Conservation (phyloP, 1,140 invertebrate genomes). For the Calliopsis andreniformis region DNA sequence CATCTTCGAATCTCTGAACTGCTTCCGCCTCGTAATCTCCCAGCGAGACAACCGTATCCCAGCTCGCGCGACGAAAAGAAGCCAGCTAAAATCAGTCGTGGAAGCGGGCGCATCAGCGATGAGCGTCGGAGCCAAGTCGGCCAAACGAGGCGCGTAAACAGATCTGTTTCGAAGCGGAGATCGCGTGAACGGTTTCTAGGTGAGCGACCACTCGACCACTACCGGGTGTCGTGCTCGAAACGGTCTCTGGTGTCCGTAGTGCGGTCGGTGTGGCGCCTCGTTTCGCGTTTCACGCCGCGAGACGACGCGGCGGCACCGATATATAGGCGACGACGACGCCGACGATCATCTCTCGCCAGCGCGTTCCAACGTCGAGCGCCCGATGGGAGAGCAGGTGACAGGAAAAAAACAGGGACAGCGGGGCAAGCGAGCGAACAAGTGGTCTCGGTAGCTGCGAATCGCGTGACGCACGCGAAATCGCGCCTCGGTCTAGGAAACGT, state of each 20-base stretch:
- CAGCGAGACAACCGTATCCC: too few relatives aligned
- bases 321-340: background rate
- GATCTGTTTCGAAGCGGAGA: slow-evolving; percentile 44
- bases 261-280: slow-evolving; percentile 57
- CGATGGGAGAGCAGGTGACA: slow-evolving; percentile 12
- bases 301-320: background rate
- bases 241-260: slow-evolving; percentile 57
- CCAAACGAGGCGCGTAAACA: slow-evolving; percentile 44
- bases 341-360: background rate
- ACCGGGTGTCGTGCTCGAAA: slow-evolving; percentile 68
- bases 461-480: slow-evolving; percentile 64
- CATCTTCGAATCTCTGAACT: too few relatives aligned
- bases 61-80: too few relatives aligned
- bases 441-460: slow-evolving; percentile 44
- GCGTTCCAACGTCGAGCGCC: background rate
- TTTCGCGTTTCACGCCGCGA: slow-evolving; percentile 58
- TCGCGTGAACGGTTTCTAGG: slow-evolving; percentile 71
- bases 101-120: background rate
- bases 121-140: slow-evolving; percentile 46
- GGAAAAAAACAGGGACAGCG: slow-evolving; percentile 30
- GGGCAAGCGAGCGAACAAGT: background rate
- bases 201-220: slow-evolving; percentile 66
- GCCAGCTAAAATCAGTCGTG: slow-evolving; percentile 15
- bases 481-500: slow-evolving; percentile 64
- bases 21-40: too few relatives aligned